Base-by-base conservation (phyloP, 2,797 vertebrate genomes). In the Pipistrellus kuhlii region DNA sequence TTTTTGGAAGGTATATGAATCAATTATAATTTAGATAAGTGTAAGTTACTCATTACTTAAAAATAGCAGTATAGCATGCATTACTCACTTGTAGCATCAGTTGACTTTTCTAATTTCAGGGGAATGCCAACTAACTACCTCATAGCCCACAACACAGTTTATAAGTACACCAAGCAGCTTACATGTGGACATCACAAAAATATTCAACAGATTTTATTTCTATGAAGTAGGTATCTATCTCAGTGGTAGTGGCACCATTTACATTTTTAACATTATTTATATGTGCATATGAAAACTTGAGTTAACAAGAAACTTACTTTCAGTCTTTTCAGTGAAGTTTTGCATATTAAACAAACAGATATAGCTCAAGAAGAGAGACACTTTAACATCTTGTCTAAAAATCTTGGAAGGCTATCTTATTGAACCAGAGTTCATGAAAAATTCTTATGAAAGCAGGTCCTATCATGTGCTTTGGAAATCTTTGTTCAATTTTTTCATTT, bases 301-400 rank as follows among this genome's bases (percentile, higher is more conserved):
- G 14, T 66, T 82, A 90, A 75, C 18, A 83, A 92, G 78, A 90
- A 69, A 81, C 25, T 55, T 17, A 86, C 35, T 85, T 85, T 32
- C 9, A 55, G 18, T 38, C 17, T 78, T 86, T 87, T 66, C 38
- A 57, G 21, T 85, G 62, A 86, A 48, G 11, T 51, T 93, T 69
- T 93, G 12, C 18, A 41, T 62, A 76, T 44, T 85, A 78, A 93
- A 57, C 17, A 80, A 68, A 80, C 11, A 89, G 10, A 82, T 5
- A 0, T 8, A 85, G 53, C 30, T 78, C 32, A 80, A 90, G 30
- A 90, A 14, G 7, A 38, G 72, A 91, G 23, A 66, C 7, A 72
- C 5, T 81, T 78, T 25, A 93, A 78, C 12, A 86, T 9, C 3
- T 77, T 66, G 27, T 38, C 46, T 84, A 27, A 72, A 80, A 86